phyloP scores from a whole-genome alignment of 2,888 invertebrate genomes.

The Electrophaes corylata region DNA sequence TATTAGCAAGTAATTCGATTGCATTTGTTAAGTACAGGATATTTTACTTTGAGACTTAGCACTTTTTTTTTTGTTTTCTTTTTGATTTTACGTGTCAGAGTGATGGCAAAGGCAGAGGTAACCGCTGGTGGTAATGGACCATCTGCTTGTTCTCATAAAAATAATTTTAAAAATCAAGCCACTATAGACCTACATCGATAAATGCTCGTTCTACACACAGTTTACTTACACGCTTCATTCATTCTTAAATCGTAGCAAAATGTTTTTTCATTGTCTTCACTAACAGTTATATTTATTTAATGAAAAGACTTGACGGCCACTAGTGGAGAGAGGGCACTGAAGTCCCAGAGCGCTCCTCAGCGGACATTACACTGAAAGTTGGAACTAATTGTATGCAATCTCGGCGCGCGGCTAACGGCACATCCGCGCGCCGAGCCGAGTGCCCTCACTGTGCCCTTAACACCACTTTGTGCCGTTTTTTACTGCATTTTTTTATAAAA shows the following conservation, averaged over 20 bases:
- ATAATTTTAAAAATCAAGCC: too few species aligned
- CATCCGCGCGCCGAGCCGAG: background rate
- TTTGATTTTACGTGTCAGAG: too few species aligned
- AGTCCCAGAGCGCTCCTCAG: constrained; percentile 1
- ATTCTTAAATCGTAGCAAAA: background rate
- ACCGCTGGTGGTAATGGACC: too few species aligned
- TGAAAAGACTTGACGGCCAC: background rate
- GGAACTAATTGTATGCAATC: constrained; percentile 16
- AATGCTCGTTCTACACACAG: too few species aligned
- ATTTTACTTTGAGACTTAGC: too few species aligned
- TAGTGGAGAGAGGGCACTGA: background rate
- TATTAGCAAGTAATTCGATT: background rate
- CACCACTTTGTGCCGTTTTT: background rate
- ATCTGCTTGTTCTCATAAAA: too few species aligned
- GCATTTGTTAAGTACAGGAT: too few species aligned
- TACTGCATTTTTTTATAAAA: background rate
- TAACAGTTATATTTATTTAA: background rate
- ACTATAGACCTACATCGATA: too few species aligned
- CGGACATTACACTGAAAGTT: constrained; percentile 7
- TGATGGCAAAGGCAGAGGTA: too few species aligned
- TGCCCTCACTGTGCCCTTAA: background rate
- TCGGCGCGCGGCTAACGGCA: constrained; percentile 11
- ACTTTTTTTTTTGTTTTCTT: too few species aligned
- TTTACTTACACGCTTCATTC: too few species aligned
- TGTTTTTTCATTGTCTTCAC: background rate